Evolutionary conservation across 2,113 vertebrate species (phyloP).

Genomic region (Zosterops japonicus): DNA sequence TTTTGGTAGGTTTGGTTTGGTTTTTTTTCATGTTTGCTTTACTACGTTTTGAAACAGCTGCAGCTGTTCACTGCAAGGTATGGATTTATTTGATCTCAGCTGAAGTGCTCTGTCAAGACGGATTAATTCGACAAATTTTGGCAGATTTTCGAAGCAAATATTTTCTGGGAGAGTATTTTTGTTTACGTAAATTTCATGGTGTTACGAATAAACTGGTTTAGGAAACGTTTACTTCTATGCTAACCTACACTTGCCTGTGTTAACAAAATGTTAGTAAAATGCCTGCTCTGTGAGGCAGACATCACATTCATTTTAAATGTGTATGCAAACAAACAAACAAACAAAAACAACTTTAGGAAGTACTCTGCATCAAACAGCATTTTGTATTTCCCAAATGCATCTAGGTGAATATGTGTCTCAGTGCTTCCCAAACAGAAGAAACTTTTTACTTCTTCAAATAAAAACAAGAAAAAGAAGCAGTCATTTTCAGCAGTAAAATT

Average conservation of each 20-base stretch:
- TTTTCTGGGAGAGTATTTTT: conserved; percentile 5
- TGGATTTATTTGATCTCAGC: conserved; percentile 9
- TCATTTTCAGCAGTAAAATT: not conserved
- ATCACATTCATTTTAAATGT: not conserved
- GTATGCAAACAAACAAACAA: not conserved
- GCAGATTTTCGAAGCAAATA: conserved; percentile 6
- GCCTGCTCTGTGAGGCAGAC: not conserved
- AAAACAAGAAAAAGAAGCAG: not conserved
- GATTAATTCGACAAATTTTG: not conserved
- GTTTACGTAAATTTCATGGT: not conserved
- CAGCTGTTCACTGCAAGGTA: not conserved
- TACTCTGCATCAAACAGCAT: not conserved
- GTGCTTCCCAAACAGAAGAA: not conserved
- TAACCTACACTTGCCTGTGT: not conserved
- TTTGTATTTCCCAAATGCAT: not conserved
- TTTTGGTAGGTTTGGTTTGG: too few relatives aligned
- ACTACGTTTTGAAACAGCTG: conserved; percentile 30
- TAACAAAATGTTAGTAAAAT: not conserved
- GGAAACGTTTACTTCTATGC: not conserved
- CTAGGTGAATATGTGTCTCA: not conserved
- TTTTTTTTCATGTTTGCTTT: not conserved
- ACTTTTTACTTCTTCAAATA: not conserved
- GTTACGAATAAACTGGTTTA: not conserved
- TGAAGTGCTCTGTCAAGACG: conserved; percentile 9
- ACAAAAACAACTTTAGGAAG: not conserved